Evolutionary conservation across 1,140 invertebrate genomes (phyloP).

Genomic region (Campoletis sonorensis): DNA sequence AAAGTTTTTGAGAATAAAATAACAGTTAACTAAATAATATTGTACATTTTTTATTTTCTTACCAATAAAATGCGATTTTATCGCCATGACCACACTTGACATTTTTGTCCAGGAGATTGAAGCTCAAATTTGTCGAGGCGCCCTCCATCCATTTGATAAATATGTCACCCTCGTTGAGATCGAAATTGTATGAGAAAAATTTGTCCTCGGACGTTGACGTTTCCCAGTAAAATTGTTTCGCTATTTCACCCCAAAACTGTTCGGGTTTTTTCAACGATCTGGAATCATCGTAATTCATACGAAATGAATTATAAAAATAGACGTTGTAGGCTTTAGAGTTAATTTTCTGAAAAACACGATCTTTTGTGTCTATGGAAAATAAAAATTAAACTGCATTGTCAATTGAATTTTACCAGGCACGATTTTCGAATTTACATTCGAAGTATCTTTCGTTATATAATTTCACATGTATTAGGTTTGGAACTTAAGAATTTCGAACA

Average conservation of each 20-base stretch:
- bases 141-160: conserved; percentile 96
- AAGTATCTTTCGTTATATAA: too few relatives aligned
- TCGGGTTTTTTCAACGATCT: conserved; percentile 90
- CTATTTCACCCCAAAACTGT: conserved; percentile 93
- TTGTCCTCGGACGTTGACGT: conserved; percentile 82
- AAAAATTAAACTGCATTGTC: too few relatives aligned
- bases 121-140: conserved; percentile 95
- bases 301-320: too few relatives aligned
- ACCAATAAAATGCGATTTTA: conserved; percentile 97
- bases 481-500: too few relatives aligned
- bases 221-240: conserved; percentile 95
- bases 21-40: too few relatives aligned
- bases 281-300: conserved; percentile 25
- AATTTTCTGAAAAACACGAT: too few relatives aligned
- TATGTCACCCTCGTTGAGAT: conserved; percentile 91
- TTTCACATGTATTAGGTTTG: too few relatives aligned
- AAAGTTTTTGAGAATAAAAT: too few relatives aligned
- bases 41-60: conserved; percentile 69
- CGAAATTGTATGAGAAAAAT: conserved; percentile 95
- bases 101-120: conserved; percentile 95
- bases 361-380: too few relatives aligned
- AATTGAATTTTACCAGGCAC: too few relatives aligned
- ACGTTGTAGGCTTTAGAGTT: too few relatives aligned
- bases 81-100: conserved; percentile 91
- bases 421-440: too few relatives aligned